Evolutionary conservation across 2,888 invertebrate species (phyloP).

Genomic region (Lasioglossum lativentre): DNA sequence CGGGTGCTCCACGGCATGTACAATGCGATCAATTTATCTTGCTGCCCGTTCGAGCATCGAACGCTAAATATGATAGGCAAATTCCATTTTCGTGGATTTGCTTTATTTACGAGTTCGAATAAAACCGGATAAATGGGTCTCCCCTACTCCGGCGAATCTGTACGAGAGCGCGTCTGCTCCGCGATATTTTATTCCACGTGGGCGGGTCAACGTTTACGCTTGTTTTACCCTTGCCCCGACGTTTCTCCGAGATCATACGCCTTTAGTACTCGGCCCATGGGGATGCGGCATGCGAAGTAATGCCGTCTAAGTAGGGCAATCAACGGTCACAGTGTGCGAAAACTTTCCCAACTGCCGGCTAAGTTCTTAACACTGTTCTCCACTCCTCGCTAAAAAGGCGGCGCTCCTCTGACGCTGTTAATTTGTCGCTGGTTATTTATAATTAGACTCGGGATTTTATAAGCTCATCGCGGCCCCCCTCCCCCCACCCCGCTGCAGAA

Average conservation of each 20-base stretch:
- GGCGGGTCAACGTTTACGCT: background rate
- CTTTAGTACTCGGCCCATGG: background rate
- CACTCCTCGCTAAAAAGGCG: background rate
- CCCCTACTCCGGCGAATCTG: background rate
- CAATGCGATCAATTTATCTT: background rate
- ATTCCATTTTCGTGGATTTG: slow-evolving; percentile 14
- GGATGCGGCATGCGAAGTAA: background rate
- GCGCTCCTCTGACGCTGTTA: background rate
- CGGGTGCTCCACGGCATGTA: background rate
- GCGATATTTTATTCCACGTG: background rate
- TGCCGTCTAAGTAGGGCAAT: background rate
- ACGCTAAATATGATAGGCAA: slow-evolving; percentile 7
- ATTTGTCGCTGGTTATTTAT: background rate
- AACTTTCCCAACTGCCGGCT: background rate
- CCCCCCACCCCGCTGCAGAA: background rate
- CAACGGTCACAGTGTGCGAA: background rate
- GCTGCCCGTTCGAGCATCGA: background rate
- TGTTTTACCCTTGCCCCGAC: background rate
- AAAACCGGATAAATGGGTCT: background rate
- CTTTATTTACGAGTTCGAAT: background rate
- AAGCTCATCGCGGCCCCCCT: background rate
- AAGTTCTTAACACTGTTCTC: slow-evolving; percentile 8
- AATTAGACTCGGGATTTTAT: background rate
- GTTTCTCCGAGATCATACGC: background rate
- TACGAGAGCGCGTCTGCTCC: background rate